Evolutionary conservation across 2,797 vertebrate genomes (phyloP).

Genomic region (Dromococcyx pavoninus): DNA sequence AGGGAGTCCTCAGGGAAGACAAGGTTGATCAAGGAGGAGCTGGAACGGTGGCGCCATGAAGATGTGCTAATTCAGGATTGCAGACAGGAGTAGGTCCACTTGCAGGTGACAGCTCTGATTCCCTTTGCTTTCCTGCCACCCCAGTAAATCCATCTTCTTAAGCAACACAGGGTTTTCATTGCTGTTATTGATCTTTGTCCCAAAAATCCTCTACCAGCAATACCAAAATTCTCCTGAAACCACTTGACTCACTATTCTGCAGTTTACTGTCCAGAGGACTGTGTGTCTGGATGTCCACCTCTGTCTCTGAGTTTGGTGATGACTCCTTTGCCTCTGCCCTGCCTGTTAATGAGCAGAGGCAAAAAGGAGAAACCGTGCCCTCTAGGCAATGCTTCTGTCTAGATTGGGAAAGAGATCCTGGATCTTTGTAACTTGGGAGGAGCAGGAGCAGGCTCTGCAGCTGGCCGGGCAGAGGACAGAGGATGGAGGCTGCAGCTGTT

Average conservation of each 20-base stretch:
- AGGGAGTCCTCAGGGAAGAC: neutral
- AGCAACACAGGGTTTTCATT: neutral
- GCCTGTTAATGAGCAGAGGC: neutral
- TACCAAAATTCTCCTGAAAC: neutral
- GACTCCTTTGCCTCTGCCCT: neutral
- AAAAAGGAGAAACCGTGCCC: neutral
- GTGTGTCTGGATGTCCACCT: neutral
- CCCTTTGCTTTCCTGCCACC: neutral
- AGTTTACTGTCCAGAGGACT: neutral
- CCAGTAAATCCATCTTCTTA: neutral
- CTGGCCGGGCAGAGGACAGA: neutral
- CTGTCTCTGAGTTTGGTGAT: neutral
- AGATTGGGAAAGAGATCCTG: neutral
- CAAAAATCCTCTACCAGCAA: neutral
- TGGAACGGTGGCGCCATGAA: neutral
- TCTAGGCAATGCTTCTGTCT: slow-evolving; percentile 3
- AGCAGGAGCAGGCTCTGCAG: neutral
- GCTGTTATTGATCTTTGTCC: neutral
- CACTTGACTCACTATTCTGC: neutral
- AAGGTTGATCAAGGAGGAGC: neutral
- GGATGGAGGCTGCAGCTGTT: neutral
- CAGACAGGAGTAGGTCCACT: neutral
- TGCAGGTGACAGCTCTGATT: neutral
- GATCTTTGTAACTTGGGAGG: neutral
- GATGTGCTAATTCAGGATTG: neutral